Base-by-base conservation (phyloP, 2,113 vertebrate species). In the Syngnathus floridae region DNA sequence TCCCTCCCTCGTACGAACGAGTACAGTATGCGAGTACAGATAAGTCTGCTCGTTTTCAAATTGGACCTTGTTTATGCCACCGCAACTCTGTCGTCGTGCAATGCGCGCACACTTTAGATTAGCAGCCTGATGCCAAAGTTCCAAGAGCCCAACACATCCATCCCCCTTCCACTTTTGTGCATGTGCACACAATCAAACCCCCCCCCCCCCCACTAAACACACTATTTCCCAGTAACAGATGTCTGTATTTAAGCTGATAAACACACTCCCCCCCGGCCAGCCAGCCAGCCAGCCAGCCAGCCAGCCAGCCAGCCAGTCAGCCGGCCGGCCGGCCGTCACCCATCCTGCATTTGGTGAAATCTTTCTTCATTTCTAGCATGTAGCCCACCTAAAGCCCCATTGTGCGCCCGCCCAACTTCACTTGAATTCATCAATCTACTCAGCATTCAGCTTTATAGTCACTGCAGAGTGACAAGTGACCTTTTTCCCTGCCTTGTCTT, bases 171-270 rank as follows among this genome's bases (percentile, higher is more conserved):
- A 74, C 68, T 70, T 70, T 43, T 69, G 54, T 59, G 60, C 10
- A 16, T 70, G 60, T 11, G 60, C 65, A 55, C 40, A 21, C 57
- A 37, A 52, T 17, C 59, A 31, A 49, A 51, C 22, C 22, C 22
- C 22, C 49, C 52, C 67, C 79, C 58, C 43, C n/a, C 74, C 57
- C 73, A 46, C 19, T 55, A 84, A 76, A 77, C 73, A 77, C 78
- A 75, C 74, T 61, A 71, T 69, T 78, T 69, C 78, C 76, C 80
- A 69, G 77, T 77, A 84, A 88, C 88, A 91, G 89, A 90, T 91
- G 90, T 90, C 90, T 86, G 87, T 84, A 87, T 90, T 88, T 90
- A 89, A 89, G 87, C 86, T 80, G 85, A 88, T 91, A 90, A 90
- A 89, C 84, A 80, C 82, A 68, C 81, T 71, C 68, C 76, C 66